Base-by-base conservation (phyloP, 2,797 vertebrate species). In the Parauchenoglanis ngamensis region DNA sequence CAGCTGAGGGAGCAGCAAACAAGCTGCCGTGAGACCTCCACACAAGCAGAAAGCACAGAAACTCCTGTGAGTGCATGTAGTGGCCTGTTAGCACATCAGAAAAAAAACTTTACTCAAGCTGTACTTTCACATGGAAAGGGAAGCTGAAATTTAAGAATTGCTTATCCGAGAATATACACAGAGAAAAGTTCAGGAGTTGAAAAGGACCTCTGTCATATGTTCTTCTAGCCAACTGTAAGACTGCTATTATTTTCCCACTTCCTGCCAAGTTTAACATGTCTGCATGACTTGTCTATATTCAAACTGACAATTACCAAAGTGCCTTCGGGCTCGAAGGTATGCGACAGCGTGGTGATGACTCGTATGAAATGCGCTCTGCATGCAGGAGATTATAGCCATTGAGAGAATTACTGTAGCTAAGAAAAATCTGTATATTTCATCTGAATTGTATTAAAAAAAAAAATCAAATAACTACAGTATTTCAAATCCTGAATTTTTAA, bases 281-380 rank as follows among this genome's bases (percentile, higher is more conserved):
- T 49, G 57, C n/a, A 15, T 75, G 79, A 85, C 70, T 63, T 81
- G 72, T 46, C 84, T 85, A 61, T 85, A 76, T 85, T 75, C 84
- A 85, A 76, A 85, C 84, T 85, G 84, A 63, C 72, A 85, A 85
- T 85, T 85, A 75, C 72, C 35, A 63, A 85, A 49, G 46, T 31
- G 84, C 84, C 72, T 46, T 57, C 10, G 54, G 83, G 54, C 68
- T 84, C 11, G 57, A 31, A 63, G 40, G 35, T 61, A 85, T 46
- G 84, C n/a, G 56, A 76, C 70, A 76, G 56, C 17, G 31, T 59
- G 68, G 35, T 85, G 84, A 85, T 63, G 84, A 85, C 84, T 28
- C 10, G n/a, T 49, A 76, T 85, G 25, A 76, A 85, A 76, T 31
- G 25, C 61, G 57, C 83, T 63, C 57, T 19, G 31, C 68, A 17